A percentile compares a stretch with the other conserved stretches of the same genome.
phyloP scores from a whole-genome alignment of 2,113 vertebrate genomes.

The Gymnorhina tibicen region DNA sequence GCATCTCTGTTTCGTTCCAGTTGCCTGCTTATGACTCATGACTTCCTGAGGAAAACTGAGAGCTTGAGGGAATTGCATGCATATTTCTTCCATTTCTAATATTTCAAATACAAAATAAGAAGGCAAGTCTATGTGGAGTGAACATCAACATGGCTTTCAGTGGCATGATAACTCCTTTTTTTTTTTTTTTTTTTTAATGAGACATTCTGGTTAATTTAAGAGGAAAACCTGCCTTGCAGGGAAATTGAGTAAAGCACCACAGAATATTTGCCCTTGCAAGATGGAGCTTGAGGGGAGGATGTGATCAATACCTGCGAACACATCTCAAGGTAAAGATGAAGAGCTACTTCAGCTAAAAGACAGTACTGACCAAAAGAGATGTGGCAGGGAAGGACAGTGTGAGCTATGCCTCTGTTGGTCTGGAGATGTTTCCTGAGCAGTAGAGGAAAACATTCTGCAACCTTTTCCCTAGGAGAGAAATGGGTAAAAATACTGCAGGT shows the following conservation, averaged over 20 bases:
- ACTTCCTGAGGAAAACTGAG: not conserved
- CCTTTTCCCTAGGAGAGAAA: not conserved
- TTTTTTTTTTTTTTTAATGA: not conserved
- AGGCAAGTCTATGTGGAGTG: not conserved
- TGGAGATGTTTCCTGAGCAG: not conserved
- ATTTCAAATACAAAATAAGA: not conserved
- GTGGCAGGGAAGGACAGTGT: not conserved
- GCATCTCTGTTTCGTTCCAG: not conserved
- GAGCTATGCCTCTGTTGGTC: not conserved
- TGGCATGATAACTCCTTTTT: not conserved
- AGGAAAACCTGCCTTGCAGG: not conserved
- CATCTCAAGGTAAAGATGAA: not conserved
- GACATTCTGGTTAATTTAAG: not conserved
- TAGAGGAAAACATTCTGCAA: not conserved
- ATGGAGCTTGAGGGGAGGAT: not conserved
- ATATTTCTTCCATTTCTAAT: not conserved
- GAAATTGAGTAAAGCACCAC: not conserved
- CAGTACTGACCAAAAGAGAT: not conserved
- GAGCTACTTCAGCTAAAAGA: not conserved
- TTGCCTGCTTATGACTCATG: not conserved
- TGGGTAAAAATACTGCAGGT: not conserved
- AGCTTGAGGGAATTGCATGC: not conserved
- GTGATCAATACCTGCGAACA: not conserved
- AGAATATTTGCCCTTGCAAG: not conserved
- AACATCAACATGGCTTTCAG: not conserved